Evolutionary conservation across 1,140 invertebrate species (phyloP), one percentile per base, ranked within the genome.

Genomic region (Pachyrhynchus sulphureomaculatus): DNA sequence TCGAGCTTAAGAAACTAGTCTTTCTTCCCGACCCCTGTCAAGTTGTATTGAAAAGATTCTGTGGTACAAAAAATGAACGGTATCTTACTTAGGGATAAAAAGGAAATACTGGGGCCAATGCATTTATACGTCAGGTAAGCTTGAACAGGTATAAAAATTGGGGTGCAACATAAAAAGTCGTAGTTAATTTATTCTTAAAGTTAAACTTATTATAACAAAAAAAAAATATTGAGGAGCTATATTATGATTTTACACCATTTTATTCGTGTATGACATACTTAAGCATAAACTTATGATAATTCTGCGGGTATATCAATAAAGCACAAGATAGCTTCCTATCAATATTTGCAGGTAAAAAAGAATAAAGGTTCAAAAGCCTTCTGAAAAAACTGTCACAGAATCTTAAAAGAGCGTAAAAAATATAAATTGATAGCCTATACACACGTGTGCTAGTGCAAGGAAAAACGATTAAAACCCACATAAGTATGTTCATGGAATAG

Each of bases 1-100:
- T 66, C 59, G 24, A 21, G 36, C 20, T 34, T 39, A 67, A 67
- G 65, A 60, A 66, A 66, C 65, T 63, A 57, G 65, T 66, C 61
- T 61, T 61, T 62, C 62, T 62, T 53, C 45, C 47, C 47, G 56
- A 67, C 65, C 65, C 65, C 65, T 67, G 65, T 67, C 61, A 66
- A 61, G 61, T 44, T 62, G 41, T 32, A 67, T 33, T 60, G 61
- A 66, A 66, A 66, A 66, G 65, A 59, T 49, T 61, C 65, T 29
- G 42, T 36, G 56, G 55, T 44, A 63, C 61, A 66, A 57, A 66
- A 62, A 62, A 61, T 53, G 58, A 62, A 66, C 65, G 65, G 60
- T 62, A 66, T 66, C 63, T 60, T 57, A 56, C 65, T 56, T 20
- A 45, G 49, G 65, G 59, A 53, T 66, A 62, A 47, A 44, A 62